Conservation (phyloP, 2,113 vertebrate genomes). For the Nesogale talazaci region DNA sequence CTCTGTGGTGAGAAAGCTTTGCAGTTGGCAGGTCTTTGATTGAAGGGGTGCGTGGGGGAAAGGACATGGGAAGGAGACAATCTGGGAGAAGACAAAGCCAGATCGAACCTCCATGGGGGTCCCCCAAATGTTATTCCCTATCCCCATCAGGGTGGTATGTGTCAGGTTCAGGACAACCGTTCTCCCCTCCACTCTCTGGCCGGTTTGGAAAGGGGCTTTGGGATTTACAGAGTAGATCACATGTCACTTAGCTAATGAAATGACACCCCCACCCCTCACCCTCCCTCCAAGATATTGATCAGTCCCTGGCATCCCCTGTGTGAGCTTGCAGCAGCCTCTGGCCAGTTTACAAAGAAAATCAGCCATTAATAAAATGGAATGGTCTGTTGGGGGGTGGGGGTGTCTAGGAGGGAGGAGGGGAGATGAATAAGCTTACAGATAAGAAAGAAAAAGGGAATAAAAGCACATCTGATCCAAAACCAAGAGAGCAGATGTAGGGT, state of each 20-base stretch:
- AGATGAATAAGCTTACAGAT: background rate
- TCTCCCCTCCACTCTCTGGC: background rate
- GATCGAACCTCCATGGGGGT: background rate
- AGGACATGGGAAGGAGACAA: background rate
- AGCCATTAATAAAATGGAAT: constrained; percentile 80
- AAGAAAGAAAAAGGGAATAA: background rate
- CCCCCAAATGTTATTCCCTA: background rate
- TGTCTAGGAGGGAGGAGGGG: too few relatives aligned
- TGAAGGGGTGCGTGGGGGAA: background rate
- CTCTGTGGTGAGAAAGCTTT: background rate
- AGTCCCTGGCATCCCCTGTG: background rate
- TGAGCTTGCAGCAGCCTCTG: constrained; percentile 48
- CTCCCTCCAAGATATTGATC: constrained; percentile 68
- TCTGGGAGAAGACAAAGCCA: accelerated
- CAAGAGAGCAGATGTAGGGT: background rate
- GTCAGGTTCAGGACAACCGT: background rate
- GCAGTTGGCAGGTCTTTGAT: accelerated
- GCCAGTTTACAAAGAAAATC: constrained; percentile 70
- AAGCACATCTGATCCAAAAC: background rate
- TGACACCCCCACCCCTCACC: constrained; percentile 1
- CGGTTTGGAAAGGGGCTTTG: background rate
- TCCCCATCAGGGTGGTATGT: accelerated
- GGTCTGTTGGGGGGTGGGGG: background rate
- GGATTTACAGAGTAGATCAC: constrained; percentile 71
- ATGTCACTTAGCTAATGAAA: constrained; percentile 81